These are phyloP conservation scores for Pteronura brasiliensis DNA, from an alignment of 2,113 vertebrate species.

Conservation along the genomic window DNA sequence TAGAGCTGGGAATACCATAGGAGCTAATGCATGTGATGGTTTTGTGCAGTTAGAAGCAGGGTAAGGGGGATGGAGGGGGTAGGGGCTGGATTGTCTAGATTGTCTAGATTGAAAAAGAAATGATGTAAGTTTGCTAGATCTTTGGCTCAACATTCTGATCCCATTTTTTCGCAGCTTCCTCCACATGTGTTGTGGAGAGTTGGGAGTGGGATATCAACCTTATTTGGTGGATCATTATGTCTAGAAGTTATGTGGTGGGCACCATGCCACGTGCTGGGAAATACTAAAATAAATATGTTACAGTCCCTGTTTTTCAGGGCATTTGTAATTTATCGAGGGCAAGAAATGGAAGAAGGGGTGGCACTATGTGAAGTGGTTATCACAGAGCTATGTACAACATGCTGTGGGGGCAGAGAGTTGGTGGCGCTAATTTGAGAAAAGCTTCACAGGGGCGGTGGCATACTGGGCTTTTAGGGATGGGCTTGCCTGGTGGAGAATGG, in stretches of 20 bases:
- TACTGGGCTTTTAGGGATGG: neutral
- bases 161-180: neutral
- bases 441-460: neutral
- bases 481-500: neutral
- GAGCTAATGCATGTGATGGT: neutral
- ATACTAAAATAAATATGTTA: neutral
- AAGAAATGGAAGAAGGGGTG: neutral
- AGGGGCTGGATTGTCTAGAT: neutral
- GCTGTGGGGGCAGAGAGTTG: neutral
- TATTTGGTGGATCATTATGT: neutral
- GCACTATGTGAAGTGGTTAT: rapidly evolving
- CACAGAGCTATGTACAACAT: rapidly evolving
- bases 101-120: neutral
- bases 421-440: neutral
- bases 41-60: neutral
- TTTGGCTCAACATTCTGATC: neutral
- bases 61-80: too few relatives aligned
- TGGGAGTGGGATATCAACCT: neutral
- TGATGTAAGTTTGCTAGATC: neutral
- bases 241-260: neutral
- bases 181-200: neutral
- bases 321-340: neutral
- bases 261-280: neutral
- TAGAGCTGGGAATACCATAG: neutral
- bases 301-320: neutral